Evolutionary conservation across 1,140 invertebrate genomes (phyloP).

Genomic region (Zophobas morio): DNA sequence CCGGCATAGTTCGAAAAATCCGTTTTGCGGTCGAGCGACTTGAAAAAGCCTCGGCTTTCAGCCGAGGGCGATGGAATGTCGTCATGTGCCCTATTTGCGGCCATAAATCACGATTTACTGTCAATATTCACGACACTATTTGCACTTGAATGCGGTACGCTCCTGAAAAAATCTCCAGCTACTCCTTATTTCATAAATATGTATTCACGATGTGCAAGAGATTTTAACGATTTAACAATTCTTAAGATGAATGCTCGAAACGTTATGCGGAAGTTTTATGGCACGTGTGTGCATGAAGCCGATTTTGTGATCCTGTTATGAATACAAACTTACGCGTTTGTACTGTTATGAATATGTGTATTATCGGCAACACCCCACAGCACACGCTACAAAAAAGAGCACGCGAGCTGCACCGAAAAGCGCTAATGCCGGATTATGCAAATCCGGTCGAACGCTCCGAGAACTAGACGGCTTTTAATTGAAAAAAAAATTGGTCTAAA

Average conservation of each 20-base stretch:
- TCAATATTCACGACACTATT: constrained; percentile 30
- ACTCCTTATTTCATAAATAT: constrained; percentile 34
- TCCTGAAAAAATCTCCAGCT: constrained; percentile 7
- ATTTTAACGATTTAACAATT: constrained; percentile 43
- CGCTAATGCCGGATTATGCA: neutral
- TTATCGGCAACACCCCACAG: constrained; percentile 23
- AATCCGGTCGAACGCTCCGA: neutral
- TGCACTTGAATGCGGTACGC: constrained; percentile 28
- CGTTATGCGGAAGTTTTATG: constrained; percentile 41
- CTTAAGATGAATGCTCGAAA: constrained; percentile 41
- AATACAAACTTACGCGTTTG: constrained; percentile 30
- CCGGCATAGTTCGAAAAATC: too few species aligned
- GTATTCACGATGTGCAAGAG: constrained; percentile 33
- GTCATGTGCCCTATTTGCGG: neutral
- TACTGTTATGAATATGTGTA: constrained; percentile 42
- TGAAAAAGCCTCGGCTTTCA: too few species aligned
- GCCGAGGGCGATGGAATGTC: neutral
- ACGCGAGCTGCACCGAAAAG: neutral
- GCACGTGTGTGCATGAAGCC: constrained; percentile 41
- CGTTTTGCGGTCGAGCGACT: too few species aligned
- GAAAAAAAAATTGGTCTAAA: too few species aligned
- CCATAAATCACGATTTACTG: constrained; percentile 25
- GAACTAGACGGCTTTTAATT: too few species aligned
- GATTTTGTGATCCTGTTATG: constrained; percentile 38
- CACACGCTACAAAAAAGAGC: neutral